These are phyloP conservation scores for Ophioninae sp. DNA, from an alignment of 2,888 invertebrate species.

Conservation along the genomic window DNA sequence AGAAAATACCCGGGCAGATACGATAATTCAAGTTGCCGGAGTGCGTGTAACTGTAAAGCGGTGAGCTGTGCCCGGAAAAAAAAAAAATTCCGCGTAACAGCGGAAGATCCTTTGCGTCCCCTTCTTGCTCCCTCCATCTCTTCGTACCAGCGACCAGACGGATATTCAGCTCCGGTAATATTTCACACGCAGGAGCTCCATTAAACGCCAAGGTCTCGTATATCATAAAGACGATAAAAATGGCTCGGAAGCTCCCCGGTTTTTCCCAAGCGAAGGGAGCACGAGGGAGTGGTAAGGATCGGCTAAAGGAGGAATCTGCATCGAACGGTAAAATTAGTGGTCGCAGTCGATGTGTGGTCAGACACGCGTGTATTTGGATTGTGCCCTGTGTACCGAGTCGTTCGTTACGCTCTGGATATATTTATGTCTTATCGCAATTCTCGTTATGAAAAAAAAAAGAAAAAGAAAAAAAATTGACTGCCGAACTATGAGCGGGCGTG, in stretches of 20 bases:
- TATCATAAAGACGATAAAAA: slow-evolving; percentile 47
- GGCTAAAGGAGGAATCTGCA: slow-evolving; percentile 43
- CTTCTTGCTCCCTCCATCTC: not conserved
- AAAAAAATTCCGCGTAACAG: slow-evolving; percentile 29
- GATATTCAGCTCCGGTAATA: slow-evolving; percentile 51
- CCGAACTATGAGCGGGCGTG: no score
- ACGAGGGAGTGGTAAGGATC: not conserved
- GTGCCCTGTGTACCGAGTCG: slow-evolving; percentile 12
- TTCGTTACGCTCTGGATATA: slow-evolving; percentile 23
- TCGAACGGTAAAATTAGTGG: slow-evolving; percentile 61
- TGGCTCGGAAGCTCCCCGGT: slow-evolving; percentile 36
- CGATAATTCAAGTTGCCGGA: slow-evolving; percentile 45
- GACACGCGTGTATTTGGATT: slow-evolving; percentile 39
- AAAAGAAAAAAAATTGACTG: not conserved
- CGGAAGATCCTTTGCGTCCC: slow-evolving; percentile 29
- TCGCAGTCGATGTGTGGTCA: slow-evolving; percentile 58
- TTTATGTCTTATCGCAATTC: not conserved
- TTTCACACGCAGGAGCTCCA: slow-evolving; percentile 51
- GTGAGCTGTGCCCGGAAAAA: slow-evolving; percentile 18
- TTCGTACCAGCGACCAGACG: slow-evolving; percentile 8
- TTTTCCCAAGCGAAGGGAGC: slow-evolving; percentile 33
- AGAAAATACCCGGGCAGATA: slow-evolving; percentile 15
- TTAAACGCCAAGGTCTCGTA: slow-evolving; percentile 38
- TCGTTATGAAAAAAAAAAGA: slow-evolving; percentile 30
- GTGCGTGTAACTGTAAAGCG: slow-evolving; percentile 51